phyloP scores from a whole-genome alignment of 2,113 vertebrate species.

The Lepisosteus osseus region DNA sequence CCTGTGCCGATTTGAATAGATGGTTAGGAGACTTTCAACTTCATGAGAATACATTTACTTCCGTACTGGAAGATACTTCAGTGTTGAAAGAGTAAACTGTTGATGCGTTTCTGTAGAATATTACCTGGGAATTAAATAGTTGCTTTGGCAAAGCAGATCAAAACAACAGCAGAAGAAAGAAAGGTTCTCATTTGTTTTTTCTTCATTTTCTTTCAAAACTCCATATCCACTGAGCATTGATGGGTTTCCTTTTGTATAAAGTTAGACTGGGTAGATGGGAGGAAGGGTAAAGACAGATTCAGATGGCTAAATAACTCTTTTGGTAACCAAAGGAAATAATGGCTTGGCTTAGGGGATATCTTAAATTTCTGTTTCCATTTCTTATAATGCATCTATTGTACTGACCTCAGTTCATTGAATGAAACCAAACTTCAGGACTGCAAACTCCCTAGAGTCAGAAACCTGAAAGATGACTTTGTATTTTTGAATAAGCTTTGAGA shows the following conservation, averaged over 20 bases:
- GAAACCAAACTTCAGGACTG: conserved; percentile 59
- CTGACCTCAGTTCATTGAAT: conserved; percentile 61
- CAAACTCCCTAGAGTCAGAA: conserved; percentile 54
- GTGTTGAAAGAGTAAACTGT: too few species aligned
- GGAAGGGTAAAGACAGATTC: conserved; percentile 17
- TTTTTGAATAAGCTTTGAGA: conserved; percentile 66
- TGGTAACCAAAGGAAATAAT: conserved; percentile 68
- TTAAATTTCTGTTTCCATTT: conserved; percentile 62
- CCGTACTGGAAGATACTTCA: too few species aligned
- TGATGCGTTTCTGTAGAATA: too few species aligned
- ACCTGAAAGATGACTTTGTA: conserved; percentile 69
- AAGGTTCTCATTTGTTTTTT: not conserved
- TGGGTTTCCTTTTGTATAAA: not conserved
- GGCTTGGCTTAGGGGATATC: conserved; percentile 41
- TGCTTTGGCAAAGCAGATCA: too few species aligned
- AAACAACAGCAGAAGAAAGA: too few species aligned
- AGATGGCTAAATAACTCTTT: conserved; percentile 49
- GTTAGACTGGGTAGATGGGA: not conserved
- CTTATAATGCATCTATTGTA: conserved; percentile 77
- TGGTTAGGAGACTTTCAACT: too few species aligned
- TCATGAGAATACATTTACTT: too few species aligned
- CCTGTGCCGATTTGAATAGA: too few species aligned
- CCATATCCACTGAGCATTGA: not conserved
- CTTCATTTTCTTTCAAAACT: not conserved
- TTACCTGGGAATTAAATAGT: too few species aligned